Base-by-base conservation (phyloP, 2,888 invertebrate species). In the Neocrepidodera transversa region DNA sequence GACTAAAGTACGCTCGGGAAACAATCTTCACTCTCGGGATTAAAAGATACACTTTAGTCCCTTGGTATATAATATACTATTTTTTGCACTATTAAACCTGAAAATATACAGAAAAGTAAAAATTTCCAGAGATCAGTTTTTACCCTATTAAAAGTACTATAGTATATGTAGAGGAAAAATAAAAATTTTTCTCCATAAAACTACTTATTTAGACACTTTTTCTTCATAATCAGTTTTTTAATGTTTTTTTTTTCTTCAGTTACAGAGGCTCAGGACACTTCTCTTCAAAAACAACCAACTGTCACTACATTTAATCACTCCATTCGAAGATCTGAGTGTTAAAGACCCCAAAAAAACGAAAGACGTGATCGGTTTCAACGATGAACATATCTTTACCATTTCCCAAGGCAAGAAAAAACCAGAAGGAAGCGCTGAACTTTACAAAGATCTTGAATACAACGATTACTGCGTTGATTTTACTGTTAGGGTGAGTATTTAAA, bases 381-480 rank as follows among this genome's bases (percentile, higher is more conserved):
- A 81, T 0, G 77, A 85, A 10, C 80, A 83, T n/a, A 86, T 87
- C 1, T 82, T 89, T 67, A 81, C 87, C 56, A 81, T 88, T 13
- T 83, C 86, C 10, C 89, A 90, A 72, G 82, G 77, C 62, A 84
- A 84, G 70, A 90, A 87, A 72, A 84, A 84, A 30, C 79, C 83
- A 47, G 84, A 83, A 68, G 86, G 86, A 40, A 82, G 81, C 5
- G 72, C 83, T 5, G 82, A 84, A 8, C 75, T 86, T 14, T 83
- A 85, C 61, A 77, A 80, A 14, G 85, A 86, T 2, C 73, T 91
- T 1, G 77, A 80, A 13, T 82, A 83, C 62, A 74, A 80, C 13
- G 88, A 91, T 71, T 82, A 85, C 68, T 93, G 92, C 77, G 82
- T 86, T 28, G 86, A 86, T 60, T 86, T 89, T 67, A 84, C 87